These are phyloP conservation scores for Aphodius granarius DNA, from an alignment of 2,888 invertebrate species.

Conservation along the genomic window DNA sequence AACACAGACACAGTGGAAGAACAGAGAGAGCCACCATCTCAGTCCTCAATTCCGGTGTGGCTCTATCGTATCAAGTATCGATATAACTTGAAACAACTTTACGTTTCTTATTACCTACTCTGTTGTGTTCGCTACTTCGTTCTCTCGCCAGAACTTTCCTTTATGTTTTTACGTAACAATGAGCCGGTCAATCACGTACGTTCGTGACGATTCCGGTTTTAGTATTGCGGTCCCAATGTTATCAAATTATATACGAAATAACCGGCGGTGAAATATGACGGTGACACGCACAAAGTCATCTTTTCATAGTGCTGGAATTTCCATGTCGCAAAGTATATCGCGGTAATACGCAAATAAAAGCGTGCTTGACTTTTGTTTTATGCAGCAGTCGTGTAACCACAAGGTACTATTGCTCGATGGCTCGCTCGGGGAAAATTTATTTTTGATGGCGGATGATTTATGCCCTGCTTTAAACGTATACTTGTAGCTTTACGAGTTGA, in stretches of 20 bases:
- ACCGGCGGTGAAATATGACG: not conserved
- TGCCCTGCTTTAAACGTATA: constrained; percentile 6
- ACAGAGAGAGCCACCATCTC: not conserved
- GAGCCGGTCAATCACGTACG: not conserved
- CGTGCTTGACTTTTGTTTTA: not conserved
- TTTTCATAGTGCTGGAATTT: too few relatives aligned
- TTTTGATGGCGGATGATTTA: not conserved
- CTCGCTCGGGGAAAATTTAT: not conserved
- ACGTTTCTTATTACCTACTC: not conserved
- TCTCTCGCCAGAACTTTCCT: not conserved
- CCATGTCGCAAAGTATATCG: too few relatives aligned
- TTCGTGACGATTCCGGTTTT: not conserved
- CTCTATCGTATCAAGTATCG: not conserved
- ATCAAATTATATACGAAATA: not conserved
- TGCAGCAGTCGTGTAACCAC: not conserved
- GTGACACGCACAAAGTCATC: too few relatives aligned
- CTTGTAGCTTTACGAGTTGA: constrained; percentile 18
- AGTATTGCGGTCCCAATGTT: not conserved
- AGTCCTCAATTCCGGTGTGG: not conserved
- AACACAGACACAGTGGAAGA: not conserved
- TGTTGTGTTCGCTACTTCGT: not conserved
- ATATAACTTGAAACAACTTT: not conserved
- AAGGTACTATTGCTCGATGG: not conserved
- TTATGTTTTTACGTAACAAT: not conserved
- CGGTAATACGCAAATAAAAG: not conserved